A percentile compares a stretch with the other conserved stretches of the same genome.
phyloP scores from a whole-genome alignment of 2,113 vertebrate genomes.

The Canis aureus region DNA sequence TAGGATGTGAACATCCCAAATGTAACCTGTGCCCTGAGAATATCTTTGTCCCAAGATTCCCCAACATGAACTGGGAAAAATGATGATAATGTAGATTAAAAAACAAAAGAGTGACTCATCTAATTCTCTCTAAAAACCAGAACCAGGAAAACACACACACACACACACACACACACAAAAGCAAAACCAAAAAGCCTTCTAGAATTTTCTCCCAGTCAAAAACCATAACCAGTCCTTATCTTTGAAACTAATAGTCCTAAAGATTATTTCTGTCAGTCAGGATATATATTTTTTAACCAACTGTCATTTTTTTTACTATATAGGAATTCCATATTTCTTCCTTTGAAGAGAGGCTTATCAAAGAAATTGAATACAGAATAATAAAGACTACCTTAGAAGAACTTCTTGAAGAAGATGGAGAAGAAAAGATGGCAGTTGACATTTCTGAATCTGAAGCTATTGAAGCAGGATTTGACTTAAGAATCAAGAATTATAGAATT shows the following conservation, averaged over 20 bases:
- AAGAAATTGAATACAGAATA: conserved; percentile 97
- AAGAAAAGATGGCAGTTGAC: conserved; percentile 92
- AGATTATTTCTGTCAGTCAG: neutral
- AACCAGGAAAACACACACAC: too few relatives aligned
- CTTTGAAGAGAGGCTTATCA: conserved; percentile 97
- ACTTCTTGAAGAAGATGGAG: conserved; percentile 95
- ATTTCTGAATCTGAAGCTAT: conserved; percentile 92
- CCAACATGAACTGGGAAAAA: neutral
- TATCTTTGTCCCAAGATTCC: neutral
- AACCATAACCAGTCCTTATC: neutral
- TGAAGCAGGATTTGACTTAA: conserved; percentile 93
- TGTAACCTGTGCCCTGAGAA: neutral
- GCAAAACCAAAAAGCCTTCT: neutral
- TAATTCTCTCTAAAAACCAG: neutral
- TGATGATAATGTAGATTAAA: neutral
- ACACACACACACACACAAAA: neutral
- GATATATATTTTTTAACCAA: conserved; percentile 57
- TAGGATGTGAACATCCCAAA: neutral
- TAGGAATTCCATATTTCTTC: conserved; percentile 97
- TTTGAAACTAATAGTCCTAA: conserved; percentile 47
- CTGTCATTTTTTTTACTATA: conserved; percentile 65
- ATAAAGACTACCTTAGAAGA: conserved; percentile 95
- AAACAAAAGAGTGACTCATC: neutral
- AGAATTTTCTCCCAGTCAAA: neutral
- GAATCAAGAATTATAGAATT: conserved; percentile 96